Evolutionary conservation across 2,113 vertebrate genomes (phyloP).

Genomic region (Capreolus pygargus): DNA sequence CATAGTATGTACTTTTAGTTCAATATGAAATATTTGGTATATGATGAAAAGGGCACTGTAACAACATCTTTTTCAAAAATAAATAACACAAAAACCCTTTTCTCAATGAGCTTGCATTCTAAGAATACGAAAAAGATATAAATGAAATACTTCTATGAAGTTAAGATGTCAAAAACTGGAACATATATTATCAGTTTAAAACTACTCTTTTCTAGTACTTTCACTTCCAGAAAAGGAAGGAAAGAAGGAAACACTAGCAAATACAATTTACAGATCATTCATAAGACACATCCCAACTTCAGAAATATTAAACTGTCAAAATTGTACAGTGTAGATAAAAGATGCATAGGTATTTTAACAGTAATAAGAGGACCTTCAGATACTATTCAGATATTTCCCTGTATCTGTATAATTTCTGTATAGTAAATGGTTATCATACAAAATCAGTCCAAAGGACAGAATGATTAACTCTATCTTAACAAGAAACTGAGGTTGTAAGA

Average conservation of each 20-base stretch:
- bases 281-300: neutral
- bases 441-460: neutral
- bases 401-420: neutral
- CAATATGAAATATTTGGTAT: neutral
- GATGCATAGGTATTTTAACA: neutral
- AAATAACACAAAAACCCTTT: neutral
- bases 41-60: neutral
- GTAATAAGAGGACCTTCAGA: neutral
- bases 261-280: neutral
- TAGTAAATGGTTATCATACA: neutral
- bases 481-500: slow-evolving; percentile 9
- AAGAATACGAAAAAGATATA: neutral
- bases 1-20: slow-evolving; percentile 14
- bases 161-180: slow-evolving; percentile 11
- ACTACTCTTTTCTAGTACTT: neutral
- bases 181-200: neutral
- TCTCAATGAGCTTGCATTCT: neutral
- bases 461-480: neutral
- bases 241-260: neutral
- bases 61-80: neutral
- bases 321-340: neutral
- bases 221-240: neutral
- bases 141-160: neutral
- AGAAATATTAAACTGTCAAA: slow-evolving; percentile 30
- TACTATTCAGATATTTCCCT: neutral